Evolutionary conservation across 2,888 invertebrate genomes (phyloP), one percentile per base, ranked within the genome.

Genomic region (Diarsia brunnea): DNA sequence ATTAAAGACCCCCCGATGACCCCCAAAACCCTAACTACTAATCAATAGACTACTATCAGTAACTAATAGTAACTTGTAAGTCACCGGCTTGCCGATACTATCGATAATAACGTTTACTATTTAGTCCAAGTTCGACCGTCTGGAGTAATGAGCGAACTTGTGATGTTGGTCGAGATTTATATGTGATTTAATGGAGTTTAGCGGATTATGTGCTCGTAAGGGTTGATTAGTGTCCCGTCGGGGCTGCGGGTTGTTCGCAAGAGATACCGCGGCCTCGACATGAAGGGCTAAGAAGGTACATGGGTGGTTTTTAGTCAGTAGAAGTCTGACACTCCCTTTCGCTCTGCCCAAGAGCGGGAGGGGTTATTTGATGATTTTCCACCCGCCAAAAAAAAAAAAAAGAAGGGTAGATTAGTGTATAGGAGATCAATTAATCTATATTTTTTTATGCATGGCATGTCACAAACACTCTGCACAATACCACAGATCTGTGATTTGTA

Each of bases 51-150:
- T 43, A 58, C 11, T n/a, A n/a, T n/a, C 7, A 65, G 38, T 21
- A 38, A 38, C 38, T 38, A 38, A 38, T n/a, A n/a, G n/a, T n/a
- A 66, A 73, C 2, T 51, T 69, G 63, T 38, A 55, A 64, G 61
- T 55, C 61, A 69, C 43, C 53, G 38, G 63, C 58, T 69, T 64
- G 51, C 43, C 24, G 63, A 65, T 78, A 71, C 53, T 63, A 73
- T 68, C 75, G 70, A 76, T 86, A 84, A 81, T 81, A 65, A 74
- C 75, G 27, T 84, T 87, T 78, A 81, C 81, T 76, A 86, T 76
- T 79, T 64, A 16, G 4, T 12, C 21, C 27, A 75, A 88, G 80
- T 88, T 88, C 45, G 51, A 24, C 69, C 78, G 77, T 86, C 78
- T 82, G 69, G 79, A 84, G 58, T 83, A 84, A 85, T 84, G 71